Percentiles rank a stretch among this genome's conserved stretches.
These are phyloP conservation scores for Umimayanthus chanpuru DNA, from an alignment of 92 coral and sea anemone species.

Conservation along the genomic window DNA sequence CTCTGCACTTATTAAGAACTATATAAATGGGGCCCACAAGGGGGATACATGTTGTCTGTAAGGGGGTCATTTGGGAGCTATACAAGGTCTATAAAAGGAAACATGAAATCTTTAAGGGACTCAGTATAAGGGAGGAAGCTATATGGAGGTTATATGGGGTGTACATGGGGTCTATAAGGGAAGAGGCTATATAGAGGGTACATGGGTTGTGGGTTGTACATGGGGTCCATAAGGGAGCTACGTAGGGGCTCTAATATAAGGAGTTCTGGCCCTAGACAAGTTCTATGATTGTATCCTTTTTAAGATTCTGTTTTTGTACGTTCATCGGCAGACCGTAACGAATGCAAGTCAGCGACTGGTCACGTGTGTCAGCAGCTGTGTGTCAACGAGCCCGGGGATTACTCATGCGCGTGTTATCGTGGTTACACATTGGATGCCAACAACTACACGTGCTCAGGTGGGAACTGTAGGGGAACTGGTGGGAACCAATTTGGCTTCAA, in stretches of 20 bases:
- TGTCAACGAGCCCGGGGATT: conserved; percentile 34
- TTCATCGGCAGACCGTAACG: conserved; percentile 26
- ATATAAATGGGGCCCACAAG: background rate
- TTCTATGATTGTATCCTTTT: background rate
- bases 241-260: background rate
- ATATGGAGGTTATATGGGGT: background rate
- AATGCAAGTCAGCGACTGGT: conserved; percentile 1
- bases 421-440: conserved; percentile 29
- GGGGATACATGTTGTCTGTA: too few species aligned
- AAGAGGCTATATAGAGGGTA: background rate
- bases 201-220: too few species aligned
- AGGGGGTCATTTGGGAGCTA: background rate
- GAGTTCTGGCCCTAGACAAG: background rate
- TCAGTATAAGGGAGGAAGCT: background rate
- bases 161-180: background rate
- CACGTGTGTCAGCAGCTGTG: conserved; percentile 28
- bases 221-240: background rate
- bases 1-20: background rate
- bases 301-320: background rate
- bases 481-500: too few species aligned
- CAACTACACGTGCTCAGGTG: conserved; percentile 47
- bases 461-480: too few species aligned
- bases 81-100: too few species aligned
- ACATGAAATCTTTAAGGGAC: background rate
- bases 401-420: conserved; percentile 36